phyloP scores from a whole-genome alignment of 1,140 invertebrate genomes.

The Philopotamus ludificatus region DNA sequence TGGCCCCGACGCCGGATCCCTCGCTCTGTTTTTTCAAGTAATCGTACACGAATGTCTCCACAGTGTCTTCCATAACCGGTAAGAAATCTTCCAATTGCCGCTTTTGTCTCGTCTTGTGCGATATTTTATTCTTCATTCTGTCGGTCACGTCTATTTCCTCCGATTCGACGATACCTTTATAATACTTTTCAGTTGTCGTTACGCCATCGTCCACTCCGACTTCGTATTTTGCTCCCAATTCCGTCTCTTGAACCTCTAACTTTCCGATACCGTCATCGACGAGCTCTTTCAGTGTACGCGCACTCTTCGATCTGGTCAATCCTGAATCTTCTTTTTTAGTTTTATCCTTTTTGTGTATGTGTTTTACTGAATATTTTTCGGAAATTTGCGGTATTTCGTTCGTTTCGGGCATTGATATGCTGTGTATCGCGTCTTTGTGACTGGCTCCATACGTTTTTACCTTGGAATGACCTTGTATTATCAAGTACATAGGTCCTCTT shows the following conservation, averaged over 20 bases:
- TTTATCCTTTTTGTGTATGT: slow-evolving; percentile 55
- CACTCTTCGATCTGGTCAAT: slow-evolving; percentile 32
- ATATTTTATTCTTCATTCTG: slow-evolving; percentile 43
- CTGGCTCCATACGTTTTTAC: slow-evolving; percentile 76
- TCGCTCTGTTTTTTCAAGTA: slow-evolving; percentile 48
- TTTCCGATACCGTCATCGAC: slow-evolving; percentile 46
- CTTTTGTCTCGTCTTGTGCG: slow-evolving; percentile 44
- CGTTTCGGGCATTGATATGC: slow-evolving; percentile 51
- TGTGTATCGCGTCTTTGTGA: slow-evolving; percentile 51
- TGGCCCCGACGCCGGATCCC: slow-evolving; percentile 46
- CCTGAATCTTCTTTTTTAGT: slow-evolving; percentile 40
- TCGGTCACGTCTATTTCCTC: slow-evolving; percentile 51
- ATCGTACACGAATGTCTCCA: slow-evolving; percentile 49
- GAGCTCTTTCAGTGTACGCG: slow-evolving; percentile 36
- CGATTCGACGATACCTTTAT: slow-evolving; percentile 59
- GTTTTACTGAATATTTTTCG: slow-evolving; percentile 50
- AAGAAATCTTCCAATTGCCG: slow-evolving; percentile 50
- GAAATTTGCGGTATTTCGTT: slow-evolving; percentile 52
- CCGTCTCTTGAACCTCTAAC: slow-evolving; percentile 57
- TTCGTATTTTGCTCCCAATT: slow-evolving; percentile 57
- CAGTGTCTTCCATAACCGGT: slow-evolving; percentile 49
- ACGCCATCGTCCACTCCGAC: slow-evolving; percentile 53
- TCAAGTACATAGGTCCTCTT: slow-evolving; percentile 68
- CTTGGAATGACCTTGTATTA: slow-evolving; percentile 80
- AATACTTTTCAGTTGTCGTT: slow-evolving; percentile 56